A percentile compares a stretch with the other conserved stretches of the same genome.
Evolutionary conservation across 2,888 invertebrate genomes (phyloP).

Genomic region (Carabus problematicus): DNA sequence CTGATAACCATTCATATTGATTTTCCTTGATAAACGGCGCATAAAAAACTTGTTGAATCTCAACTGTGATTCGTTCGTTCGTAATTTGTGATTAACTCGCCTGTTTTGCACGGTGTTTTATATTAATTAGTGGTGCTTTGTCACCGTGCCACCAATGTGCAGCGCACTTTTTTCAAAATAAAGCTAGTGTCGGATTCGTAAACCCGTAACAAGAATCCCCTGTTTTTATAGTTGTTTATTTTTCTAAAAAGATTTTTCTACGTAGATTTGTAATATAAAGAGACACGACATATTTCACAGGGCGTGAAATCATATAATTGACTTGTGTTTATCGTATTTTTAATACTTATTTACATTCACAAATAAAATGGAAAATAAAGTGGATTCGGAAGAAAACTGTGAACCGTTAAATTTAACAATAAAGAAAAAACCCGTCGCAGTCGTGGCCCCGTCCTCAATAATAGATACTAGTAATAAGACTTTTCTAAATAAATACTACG

Average conservation of each 20-base stretch:
- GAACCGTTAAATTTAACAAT: conserved; percentile 62
- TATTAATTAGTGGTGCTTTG: conserved; percentile 34
- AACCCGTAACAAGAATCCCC: neutral
- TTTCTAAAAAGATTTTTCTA: conserved; percentile 8
- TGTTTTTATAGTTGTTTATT: conserved; percentile 9
- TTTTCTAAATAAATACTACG: conserved; percentile 50
- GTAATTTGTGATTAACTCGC: conserved; percentile 21
- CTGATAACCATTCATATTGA: conserved; percentile 60
- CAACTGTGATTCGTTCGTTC: conserved; percentile 32
- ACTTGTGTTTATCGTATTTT: no score
- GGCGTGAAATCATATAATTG: no score
- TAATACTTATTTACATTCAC: neutral
- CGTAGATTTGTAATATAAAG: no score
- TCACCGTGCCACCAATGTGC: conserved; percentile 12
- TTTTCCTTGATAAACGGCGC: conserved; percentile 60
- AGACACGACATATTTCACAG: no score
- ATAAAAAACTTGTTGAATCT: conserved; percentile 66
- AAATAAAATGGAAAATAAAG: conserved; percentile 45
- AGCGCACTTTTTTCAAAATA: conserved; percentile 14
- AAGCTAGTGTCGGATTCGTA: neutral
- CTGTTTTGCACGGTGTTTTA: conserved; percentile 24
- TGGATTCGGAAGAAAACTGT: conserved; percentile 59
- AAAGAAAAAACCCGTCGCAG: conserved; percentile 62
- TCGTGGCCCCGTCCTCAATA: conserved; percentile 61
- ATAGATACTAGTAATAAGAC: conserved; percentile 51